Conservation (phyloP, 2,113 vertebrate species). For the Notothenia coriiceps region DNA sequence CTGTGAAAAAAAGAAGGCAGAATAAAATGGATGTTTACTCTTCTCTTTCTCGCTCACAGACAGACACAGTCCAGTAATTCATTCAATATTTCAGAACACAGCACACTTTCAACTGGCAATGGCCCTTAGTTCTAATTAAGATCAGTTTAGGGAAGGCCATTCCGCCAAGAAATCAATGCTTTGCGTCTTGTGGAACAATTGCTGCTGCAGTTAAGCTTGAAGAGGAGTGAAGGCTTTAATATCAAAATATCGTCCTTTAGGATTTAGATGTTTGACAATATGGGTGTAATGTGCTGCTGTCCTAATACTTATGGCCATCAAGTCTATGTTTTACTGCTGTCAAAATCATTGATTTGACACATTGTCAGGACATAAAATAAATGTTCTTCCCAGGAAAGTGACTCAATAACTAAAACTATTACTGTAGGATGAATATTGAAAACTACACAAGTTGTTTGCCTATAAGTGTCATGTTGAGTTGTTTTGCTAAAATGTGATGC, state of each 20-base stretch:
- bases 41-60: not conserved
- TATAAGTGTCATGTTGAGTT: not conserved
- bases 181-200: not conserved
- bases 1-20: slow-evolving; percentile 71
- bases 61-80: slow-evolving; percentile 3
- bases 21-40: slow-evolving; percentile 19
- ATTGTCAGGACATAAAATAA: not conserved
- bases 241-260: not conserved
- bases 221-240: not conserved
- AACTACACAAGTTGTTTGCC: not conserved
- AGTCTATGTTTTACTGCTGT: not conserved
- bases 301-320: not conserved
- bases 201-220: not conserved
- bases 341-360: not conserved
- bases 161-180: not conserved
- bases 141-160: not conserved
- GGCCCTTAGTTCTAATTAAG: not conserved
- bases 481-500: slow-evolving; percentile 15
- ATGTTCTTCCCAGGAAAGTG: not conserved
- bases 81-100: not conserved
- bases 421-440: not conserved
- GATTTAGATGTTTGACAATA: not conserved
- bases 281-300: not conserved
- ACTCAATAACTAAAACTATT: not conserved
- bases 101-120: not conserved